A percentile compares a stretch with the other conserved stretches of the same genome.
Conservation (phyloP, 2,797 vertebrate genomes). For the Hydrolagus colliei region DNA sequence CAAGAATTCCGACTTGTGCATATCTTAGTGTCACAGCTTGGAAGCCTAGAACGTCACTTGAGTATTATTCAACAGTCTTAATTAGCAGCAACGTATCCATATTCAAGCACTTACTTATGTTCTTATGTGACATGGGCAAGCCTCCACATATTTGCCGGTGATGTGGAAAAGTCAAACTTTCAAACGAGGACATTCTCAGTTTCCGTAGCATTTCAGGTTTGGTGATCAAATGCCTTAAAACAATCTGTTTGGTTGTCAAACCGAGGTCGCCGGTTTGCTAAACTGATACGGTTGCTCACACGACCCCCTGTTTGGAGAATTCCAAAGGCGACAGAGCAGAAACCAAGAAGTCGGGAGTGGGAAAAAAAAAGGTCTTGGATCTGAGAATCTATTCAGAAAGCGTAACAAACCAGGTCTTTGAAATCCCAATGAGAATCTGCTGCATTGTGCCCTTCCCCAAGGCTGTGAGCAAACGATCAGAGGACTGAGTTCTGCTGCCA, state of each 20-base stretch:
- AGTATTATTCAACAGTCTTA: not conserved
- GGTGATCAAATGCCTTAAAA: too few relatives aligned
- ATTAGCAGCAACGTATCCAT: not conserved
- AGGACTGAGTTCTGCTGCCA: not conserved
- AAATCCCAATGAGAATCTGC: not conserved
- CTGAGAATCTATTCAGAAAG: not conserved
- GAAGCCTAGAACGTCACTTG: not conserved
- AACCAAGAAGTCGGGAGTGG: not conserved
- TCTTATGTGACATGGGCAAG: too few relatives aligned
- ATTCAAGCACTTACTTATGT: not conserved
- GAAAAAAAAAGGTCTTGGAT: not conserved
- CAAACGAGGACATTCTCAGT: not conserved
- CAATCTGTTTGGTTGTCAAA: too few relatives aligned
- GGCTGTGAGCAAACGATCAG: not conserved
- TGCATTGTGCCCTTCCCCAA: not conserved
- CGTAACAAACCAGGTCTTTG: not conserved
- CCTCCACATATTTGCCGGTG: not conserved
- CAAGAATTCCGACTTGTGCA: not conserved
- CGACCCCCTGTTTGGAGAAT: not conserved
- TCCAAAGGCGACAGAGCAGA: not conserved
- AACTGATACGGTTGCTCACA: too few relatives aligned
- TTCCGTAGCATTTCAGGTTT: too few relatives aligned
- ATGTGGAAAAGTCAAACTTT: not conserved
- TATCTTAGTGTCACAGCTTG: not conserved
- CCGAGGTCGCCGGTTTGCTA: too few relatives aligned